Evolutionary conservation across 2,888 invertebrate genomes (phyloP).

Genomic region (Epinotia bilunana): DNA sequence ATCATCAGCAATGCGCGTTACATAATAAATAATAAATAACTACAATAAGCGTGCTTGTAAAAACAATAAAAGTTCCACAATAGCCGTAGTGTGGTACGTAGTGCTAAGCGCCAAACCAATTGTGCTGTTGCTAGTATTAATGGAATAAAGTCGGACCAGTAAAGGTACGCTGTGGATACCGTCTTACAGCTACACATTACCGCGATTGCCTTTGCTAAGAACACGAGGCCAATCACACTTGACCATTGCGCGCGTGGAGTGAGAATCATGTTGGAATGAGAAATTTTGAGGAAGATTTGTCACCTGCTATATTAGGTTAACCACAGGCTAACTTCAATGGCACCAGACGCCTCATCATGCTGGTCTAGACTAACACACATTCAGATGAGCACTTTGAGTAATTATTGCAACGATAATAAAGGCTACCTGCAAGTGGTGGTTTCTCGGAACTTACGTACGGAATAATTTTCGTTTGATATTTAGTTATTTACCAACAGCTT

Average conservation of each 20-base stretch:
- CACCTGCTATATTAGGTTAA: neutral
- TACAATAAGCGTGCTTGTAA: slow-evolving; percentile 60
- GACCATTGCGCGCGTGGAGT: neutral
- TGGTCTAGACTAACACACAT: too few species aligned
- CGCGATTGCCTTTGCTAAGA: neutral
- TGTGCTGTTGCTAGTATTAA: slow-evolving; percentile 68
- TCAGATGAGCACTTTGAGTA: too few species aligned
- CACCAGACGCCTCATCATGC: too few species aligned
- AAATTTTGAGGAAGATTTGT: neutral
- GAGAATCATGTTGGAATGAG: neutral
- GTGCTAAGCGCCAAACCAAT: slow-evolving; percentile 66
- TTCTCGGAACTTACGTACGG: too few species aligned
- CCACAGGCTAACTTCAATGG: too few species aligned
- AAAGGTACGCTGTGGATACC: slow-evolving; percentile 44
- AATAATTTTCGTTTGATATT: too few species aligned
- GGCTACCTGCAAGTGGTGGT: too few species aligned
- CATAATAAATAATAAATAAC: slow-evolving; percentile 30
- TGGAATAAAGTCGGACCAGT: slow-evolving; percentile 66
- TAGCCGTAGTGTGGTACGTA: slow-evolving; percentile 61
- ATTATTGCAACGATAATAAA: too few species aligned
- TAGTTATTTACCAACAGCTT: too few species aligned
- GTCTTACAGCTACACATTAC: neutral
- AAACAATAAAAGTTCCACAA: slow-evolving; percentile 79
- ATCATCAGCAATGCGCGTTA: neutral
- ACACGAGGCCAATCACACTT: too few species aligned